A percentile compares a stretch with the other conserved stretches of the same genome.
Evolutionary conservation across 2,888 invertebrate species (phyloP).

Genomic region (Meta bourneti): DNA sequence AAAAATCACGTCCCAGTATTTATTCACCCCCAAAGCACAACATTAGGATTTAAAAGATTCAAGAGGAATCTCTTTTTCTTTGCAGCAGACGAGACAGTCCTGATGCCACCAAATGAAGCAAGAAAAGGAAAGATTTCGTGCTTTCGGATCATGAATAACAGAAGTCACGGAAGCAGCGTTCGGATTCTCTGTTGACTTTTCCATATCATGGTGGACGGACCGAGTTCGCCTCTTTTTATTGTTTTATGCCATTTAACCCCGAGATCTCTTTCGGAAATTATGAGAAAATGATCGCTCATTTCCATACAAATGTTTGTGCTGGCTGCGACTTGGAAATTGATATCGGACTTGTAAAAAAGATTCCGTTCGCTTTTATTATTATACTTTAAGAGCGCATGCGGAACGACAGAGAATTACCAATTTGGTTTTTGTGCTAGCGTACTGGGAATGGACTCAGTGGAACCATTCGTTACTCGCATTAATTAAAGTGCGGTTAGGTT

Average conservation of each 20-base stretch:
- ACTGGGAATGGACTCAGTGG: too few relatives aligned
- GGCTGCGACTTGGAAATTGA: too few relatives aligned
- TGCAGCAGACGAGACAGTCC: too few relatives aligned
- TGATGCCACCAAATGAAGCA: too few relatives aligned
- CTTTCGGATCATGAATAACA: slow-evolving; percentile 28
- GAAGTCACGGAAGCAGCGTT: slow-evolving; percentile 20
- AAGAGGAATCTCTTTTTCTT: neutral
- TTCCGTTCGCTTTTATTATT: too few relatives aligned
- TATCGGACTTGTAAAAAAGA: too few relatives aligned
- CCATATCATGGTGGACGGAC: neutral
- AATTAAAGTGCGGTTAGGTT: too few relatives aligned
- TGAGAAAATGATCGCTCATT: neutral
- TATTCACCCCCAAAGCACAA: neutral
- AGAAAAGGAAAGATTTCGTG: slow-evolving; percentile 26
- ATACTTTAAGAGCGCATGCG: too few relatives aligned
- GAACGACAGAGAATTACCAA: too few relatives aligned
- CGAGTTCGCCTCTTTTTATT: neutral
- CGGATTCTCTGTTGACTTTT: slow-evolving; percentile 40
- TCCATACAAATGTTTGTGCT: too few relatives aligned
- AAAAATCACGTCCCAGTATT: slow-evolving; percentile 11
- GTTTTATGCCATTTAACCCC: neutral
- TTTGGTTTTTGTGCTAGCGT: too few relatives aligned
- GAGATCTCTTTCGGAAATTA: neutral
- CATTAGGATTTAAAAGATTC: slow-evolving; percentile 20
- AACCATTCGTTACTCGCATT: too few relatives aligned